Evolutionary conservation across 2,888 invertebrate genomes (phyloP), one percentile per base, ranked within the genome.

Genomic region (Lycaena phlaeas): DNA sequence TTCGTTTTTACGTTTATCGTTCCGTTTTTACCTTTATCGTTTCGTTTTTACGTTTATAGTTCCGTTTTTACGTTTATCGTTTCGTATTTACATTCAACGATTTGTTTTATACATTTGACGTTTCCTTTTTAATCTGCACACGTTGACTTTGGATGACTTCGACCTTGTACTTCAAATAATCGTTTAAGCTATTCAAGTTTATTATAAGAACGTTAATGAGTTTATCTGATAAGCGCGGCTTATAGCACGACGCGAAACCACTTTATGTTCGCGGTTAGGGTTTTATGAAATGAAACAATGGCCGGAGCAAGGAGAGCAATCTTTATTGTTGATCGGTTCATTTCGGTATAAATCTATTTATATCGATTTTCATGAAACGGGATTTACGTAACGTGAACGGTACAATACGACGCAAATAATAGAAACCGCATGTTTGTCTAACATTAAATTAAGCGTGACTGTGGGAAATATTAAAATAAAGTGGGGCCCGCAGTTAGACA

Each of bases 371-470:
- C 59, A 63, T 63, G 59, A 56, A 60, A 57, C 64, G 60, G 66
- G 71, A 77, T 78, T 68, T 72, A 22, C 9, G 22, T 73, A 68
- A 74, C 70, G 67, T 54, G 61, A 78, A 75, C 77, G 76, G 77
- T 71, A 73, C 55, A 66, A 54, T 18, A 31, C 18, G 17, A 44
- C 51, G 49, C 49, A 55, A 57, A 55, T 53, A 53, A 48, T 47
- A 53, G 57, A 56, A 52, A 64, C 64, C 68, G 61, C 61, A 66
- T 68, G 66, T 66, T 68, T 64, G 66, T 67, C 68, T 66, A 68
- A 72, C 70, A 72, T 70, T 67, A 67, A 68, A 34, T 34, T 34
- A 12, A 34, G 34, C 34, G 34, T 34, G 22, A 34, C 34, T 18
- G 34, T 34, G 34, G 34, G 34, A 34, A 34, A 34, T 11, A 4